Base-by-base conservation (phyloP, 2,113 vertebrate species). In the Psilopsiagon aymara region DNA sequence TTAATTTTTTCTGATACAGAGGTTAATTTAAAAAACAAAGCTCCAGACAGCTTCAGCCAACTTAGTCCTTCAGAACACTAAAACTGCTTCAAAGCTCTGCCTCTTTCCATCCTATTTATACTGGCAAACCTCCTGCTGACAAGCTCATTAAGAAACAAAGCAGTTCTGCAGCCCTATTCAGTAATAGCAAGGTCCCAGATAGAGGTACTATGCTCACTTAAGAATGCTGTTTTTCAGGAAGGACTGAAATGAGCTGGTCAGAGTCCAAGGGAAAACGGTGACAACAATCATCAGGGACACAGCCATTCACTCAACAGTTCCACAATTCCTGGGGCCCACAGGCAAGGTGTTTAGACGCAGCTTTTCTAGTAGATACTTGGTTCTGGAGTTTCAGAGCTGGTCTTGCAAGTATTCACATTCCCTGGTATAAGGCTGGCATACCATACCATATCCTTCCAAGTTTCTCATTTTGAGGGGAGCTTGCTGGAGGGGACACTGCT, bases 41-140 rank as follows among this genome's bases (percentile, higher is more conserved):
- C 70, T 76, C 60, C 29, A 77, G 67, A 82, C 25, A 67, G 59
- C 79, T 88, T 86, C 64, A 91, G 76, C 51, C 69, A 94, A 94
- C 52, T 75, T 49, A 59, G 47, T 55, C 41, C 77, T 64, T 70
- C 8, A 63, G 33, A 89, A 49, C 51, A 82, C 4, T 11, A 77
- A 85, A 95, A 68, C 59, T 84, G 60, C 73, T 95, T 76, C 78
- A 82, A 91, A 91, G 86, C 44, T 84, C 39, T 81, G 75, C 79
- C 85, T 83, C 68, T 92, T 73, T 66, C 76, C 70, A 64, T 84
- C 52, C 52, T 91, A 92, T 95, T 95, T 96, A 92, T 66, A 57
- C 70, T 85, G 86, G 91, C 88, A 97, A 91, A 64, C 44, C 62
- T 89, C 69, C 83, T 60, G 66, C 86, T 87, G 86, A 92, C 0